Base-by-base conservation (phyloP, 2,888 invertebrate genomes). In the Drosophila hawaiiensis region DNA sequence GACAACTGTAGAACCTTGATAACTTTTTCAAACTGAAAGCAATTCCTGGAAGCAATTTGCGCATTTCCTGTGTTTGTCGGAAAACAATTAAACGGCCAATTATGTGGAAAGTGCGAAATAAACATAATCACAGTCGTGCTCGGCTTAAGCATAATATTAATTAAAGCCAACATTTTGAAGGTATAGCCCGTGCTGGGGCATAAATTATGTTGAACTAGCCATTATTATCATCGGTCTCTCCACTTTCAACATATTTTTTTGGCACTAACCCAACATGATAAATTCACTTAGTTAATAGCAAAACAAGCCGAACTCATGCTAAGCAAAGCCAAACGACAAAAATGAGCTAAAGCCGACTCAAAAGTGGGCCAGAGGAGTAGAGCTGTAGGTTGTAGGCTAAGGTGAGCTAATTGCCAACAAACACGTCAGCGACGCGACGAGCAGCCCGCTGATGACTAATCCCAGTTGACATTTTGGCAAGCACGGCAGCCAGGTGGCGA, bases 261-360 rank as follows among this genome's bases (percentile, higher is more conserved):
- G 76, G 73, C 72, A 72, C 61, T 77, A 61, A 69, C 53, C 73
- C 43, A 69, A 76, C 73, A 69, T 77, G 77, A 80, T 84, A 79
- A 83, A 88, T 82, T 82, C 85, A 74, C 71, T 73, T 79, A 73
- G 88, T 80, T 87, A 84, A 87, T 82, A 85, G 71, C 65, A 73
- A 25, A 84, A 73, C 76, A 72, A 69, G 65, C 35, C 58, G 52
- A 55, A 43, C 16, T 55, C 19, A 43, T 65, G 73, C 53, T 54
- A 61, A 68, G 65, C 47, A 69, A 69, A 70, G 74, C 66, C 80
- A 72, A 73, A 61, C 68, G 82, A 76, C 76, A 71, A 76, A 85
- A 85, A 76, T 72, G 43, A 81, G 76, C 67, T 59, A 53, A 62
- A 55, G 16, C 47, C 28, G 29, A 29, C 25, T 37, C 54, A 22